These are phyloP conservation scores for Tyria jacobaeae DNA, from an alignment of 2,888 invertebrate genomes.

Conservation along the genomic window DNA sequence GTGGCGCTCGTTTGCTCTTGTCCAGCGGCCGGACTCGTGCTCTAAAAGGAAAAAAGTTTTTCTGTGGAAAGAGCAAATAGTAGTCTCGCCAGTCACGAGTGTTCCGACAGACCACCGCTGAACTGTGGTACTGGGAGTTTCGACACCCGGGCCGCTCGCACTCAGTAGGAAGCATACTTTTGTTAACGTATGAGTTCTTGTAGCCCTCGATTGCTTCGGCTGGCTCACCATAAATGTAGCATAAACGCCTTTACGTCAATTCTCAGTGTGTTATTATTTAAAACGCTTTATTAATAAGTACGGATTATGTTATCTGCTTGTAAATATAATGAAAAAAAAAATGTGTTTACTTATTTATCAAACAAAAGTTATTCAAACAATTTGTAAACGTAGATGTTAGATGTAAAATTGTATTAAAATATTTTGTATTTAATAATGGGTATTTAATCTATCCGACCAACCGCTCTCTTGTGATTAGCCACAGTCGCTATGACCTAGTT, in stretches of 20 bases:
- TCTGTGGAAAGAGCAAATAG: conserved; percentile 82
- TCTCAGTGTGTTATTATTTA: conserved; percentile 87
- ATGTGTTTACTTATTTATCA: conserved; percentile 86
- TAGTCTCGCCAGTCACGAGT: conserved; percentile 81
- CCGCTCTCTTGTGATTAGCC: conserved; percentile 84
- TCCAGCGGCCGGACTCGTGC: conserved; percentile 79
- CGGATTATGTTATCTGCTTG: conserved; percentile 84
- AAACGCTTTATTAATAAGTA: conserved; percentile 84
- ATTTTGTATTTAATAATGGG: conserved; percentile 85
- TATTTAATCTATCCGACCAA: conserved; percentile 82
- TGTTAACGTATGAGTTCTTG: conserved; percentile 26
- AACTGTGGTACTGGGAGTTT: conserved; percentile 54
- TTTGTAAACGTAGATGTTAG: conserved; percentile 84
- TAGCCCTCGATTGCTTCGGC: conserved; percentile 69
- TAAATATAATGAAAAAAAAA: conserved; percentile 80
- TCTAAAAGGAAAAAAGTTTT: conserved; percentile 84
- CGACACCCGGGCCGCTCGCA: conserved; percentile 42
- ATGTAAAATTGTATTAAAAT: conserved; percentile 86
- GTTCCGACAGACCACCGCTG: conserved; percentile 81
- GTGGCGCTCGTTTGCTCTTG: conserved; percentile 83
- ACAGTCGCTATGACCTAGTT: conserved; percentile 74
- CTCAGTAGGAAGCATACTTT: conserved; percentile 27
- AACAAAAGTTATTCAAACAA: conserved; percentile 78
- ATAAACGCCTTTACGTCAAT: conserved; percentile 85
- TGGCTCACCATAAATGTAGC: conserved; percentile 81